Conservation (phyloP, 2,888 invertebrate species). For the Helleia helle region DNA sequence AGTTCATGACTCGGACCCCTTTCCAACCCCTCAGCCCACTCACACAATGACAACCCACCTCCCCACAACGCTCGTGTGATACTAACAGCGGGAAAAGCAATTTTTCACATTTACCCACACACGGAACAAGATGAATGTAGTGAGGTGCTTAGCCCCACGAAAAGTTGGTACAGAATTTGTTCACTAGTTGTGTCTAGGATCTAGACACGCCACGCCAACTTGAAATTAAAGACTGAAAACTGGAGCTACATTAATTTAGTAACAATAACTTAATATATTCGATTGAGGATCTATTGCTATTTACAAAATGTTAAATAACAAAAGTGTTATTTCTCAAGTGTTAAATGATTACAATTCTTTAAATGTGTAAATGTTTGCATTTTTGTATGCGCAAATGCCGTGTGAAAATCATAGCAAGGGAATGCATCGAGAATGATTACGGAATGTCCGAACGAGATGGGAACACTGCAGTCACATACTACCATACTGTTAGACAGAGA, state of each 20-base stretch:
- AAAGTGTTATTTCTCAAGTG: too few species aligned
- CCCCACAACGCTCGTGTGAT: conserved; percentile 32
- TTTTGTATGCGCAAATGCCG: conserved; percentile 44
- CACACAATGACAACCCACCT: conserved; percentile 31
- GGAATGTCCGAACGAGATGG: conserved; percentile 65
- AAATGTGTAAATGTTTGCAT: conserved; percentile 40
- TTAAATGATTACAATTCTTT: too few species aligned
- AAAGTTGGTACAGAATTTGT: conserved; percentile 70
- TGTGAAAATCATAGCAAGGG: conserved; percentile 68
- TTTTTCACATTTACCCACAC: conserved; percentile 67
- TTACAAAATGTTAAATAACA: too few species aligned
- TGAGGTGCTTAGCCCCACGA: conserved; percentile 60
- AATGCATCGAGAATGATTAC: conserved; percentile 73
- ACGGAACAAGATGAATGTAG: conserved; percentile 50
- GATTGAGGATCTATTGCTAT: too few species aligned
- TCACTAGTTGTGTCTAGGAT: conserved; percentile 71
- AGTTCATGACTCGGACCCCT: conserved; percentile 68
- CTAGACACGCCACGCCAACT: conserved; percentile 58
- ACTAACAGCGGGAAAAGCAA: conserved; percentile 51
- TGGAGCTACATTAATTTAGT: too few species aligned
- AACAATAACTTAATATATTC: too few species aligned
- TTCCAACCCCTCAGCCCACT: conserved; percentile 36
- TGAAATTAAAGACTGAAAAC: too few species aligned
- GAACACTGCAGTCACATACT: conserved; percentile 59
- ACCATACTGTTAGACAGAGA: conserved; percentile 71